Evolutionary conservation across 2,888 invertebrate species (phyloP), one percentile per base, ranked within the genome.

Genomic region (Nomada goodeniana): DNA sequence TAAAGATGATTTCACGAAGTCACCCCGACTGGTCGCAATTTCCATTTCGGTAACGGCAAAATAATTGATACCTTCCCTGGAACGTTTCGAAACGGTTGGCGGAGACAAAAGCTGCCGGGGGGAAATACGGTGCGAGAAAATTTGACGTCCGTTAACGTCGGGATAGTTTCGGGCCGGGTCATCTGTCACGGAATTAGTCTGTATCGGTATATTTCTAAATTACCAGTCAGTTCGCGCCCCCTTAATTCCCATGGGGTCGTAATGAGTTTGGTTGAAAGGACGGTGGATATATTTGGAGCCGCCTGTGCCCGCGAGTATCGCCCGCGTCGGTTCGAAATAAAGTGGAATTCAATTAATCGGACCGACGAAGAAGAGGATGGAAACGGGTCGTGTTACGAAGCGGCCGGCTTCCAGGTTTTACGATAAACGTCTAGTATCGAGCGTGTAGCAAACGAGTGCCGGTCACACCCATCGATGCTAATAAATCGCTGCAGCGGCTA

Each of bases 381-480:
- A 26, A 2, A 29, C 4, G 11, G 18, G 20, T 18, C n/a, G 60
- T 9, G 15, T 3, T 47, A 15, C 10, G 10, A 47, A 47, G 15
- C 47, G 3, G 47, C 36, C 15, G 13, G 47, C 47, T 47, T 15
- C 47, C 18, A 36, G 5, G 18, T 29, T 29, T 60, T 13, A 36
- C 18, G 61, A 44, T 26, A 63, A 72, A 80, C 44, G 44, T 64
- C 36, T 73, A 61, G 23, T 23, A 60, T 63, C 55, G 70, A 78
- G 72, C 26, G 75, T 77, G 76, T 78, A 76, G 78, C 47, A 57
- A 82, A 80, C 80, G 83, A 85, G 83, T 79, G 73, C 61, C 67
- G 76, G 83, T 75, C 85, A 84, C 85, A 84, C 85, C 85, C 85
- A 84, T 80, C 84, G 81, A 84, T 84, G 82, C 72, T 72, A 77